These are phyloP conservation scores for Syritta pipiens DNA, from an alignment of 2,888 invertebrate species.

Conservation along the genomic window DNA sequence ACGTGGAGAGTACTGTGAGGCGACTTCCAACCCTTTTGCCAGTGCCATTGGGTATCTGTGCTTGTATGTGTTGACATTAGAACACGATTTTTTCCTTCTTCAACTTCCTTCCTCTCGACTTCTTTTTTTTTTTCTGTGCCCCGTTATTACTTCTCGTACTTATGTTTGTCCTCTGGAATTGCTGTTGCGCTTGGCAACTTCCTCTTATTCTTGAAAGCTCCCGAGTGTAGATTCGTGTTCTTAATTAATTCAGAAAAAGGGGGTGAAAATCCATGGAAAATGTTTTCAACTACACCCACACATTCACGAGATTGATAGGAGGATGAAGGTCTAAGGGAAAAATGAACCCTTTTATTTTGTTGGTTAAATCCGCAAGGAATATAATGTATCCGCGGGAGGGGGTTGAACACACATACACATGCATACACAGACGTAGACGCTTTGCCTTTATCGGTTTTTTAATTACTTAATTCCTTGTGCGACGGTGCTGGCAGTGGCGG, in stretches of 20 bases:
- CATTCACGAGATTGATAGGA: background rate
- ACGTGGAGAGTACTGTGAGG: background rate
- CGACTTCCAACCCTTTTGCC: background rate
- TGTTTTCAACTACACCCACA: conserved; percentile 23
- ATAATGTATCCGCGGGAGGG: conserved; percentile 35
- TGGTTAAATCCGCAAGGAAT: conserved; percentile 48
- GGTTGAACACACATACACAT: background rate
- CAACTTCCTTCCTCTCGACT: conserved; percentile 32
- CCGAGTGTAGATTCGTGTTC: conserved; percentile 50
- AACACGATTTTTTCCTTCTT: conserved; percentile 57
- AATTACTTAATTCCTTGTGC: conserved; percentile 57
- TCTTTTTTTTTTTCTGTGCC: conserved; percentile 10
- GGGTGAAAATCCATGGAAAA: conserved; percentile 63
- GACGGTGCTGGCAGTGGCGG: background rate
- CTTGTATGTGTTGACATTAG: conserved; percentile 52
- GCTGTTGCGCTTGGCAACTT: conserved; percentile 49
- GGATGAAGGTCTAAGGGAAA: conserved; percentile 1
- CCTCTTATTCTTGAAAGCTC: conserved; percentile 7
- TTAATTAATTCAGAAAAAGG: conserved; percentile 63
- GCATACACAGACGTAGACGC: conserved; percentile 28
- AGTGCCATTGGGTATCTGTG: background rate
- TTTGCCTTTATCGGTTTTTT: conserved; percentile 62
- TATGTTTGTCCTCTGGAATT: conserved; percentile 49
- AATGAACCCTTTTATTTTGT: conserved; percentile 12
- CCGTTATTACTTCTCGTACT: conserved; percentile 36